A percentile compares a stretch with the other conserved stretches of the same genome.
These are phyloP conservation scores for Hormaphis cornu DNA, from an alignment of 1,140 invertebrate genomes.

Conservation along the genomic window DNA sequence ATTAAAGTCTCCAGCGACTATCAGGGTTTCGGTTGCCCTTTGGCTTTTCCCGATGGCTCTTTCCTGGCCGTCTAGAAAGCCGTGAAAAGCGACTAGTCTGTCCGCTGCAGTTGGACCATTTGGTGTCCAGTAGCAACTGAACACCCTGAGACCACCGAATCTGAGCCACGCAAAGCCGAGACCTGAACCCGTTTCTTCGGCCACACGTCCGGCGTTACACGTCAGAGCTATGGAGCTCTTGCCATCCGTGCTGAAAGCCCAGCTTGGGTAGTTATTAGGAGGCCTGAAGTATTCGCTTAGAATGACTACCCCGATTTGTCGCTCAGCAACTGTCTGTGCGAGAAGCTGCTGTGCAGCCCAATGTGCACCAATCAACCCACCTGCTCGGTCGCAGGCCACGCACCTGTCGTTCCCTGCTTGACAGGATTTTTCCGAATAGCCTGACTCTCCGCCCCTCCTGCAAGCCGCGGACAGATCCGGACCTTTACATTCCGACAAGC, in stretches of 20 bases:
- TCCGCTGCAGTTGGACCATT: background rate
- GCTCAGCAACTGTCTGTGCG: background rate
- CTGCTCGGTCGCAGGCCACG: too few species aligned
- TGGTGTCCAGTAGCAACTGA: background rate
- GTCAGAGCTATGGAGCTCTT: background rate
- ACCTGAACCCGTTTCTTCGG: background rate
- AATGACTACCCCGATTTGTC: background rate
- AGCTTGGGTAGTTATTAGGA: background rate
- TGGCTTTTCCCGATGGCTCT: background rate
- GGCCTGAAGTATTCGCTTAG: background rate
- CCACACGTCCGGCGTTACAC: background rate
- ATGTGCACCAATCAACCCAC: too few species aligned
- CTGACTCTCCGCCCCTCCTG: too few species aligned
- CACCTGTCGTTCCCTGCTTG: too few species aligned
- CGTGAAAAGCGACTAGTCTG: background rate
- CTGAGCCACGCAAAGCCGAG: background rate
- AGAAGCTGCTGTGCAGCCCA: background rate
- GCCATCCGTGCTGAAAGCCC: background rate
- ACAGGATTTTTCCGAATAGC: too few species aligned
- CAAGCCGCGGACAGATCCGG: too few species aligned
- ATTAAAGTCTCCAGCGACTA: background rate
- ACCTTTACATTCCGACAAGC: too few species aligned
- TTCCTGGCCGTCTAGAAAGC: background rate
- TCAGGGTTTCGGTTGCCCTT: background rate
- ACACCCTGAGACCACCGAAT: background rate